A percentile compares a stretch with the other conserved stretches of the same genome.
Conservation (phyloP, 2,113 vertebrate genomes). For the Amphiprion ocellaris region DNA sequence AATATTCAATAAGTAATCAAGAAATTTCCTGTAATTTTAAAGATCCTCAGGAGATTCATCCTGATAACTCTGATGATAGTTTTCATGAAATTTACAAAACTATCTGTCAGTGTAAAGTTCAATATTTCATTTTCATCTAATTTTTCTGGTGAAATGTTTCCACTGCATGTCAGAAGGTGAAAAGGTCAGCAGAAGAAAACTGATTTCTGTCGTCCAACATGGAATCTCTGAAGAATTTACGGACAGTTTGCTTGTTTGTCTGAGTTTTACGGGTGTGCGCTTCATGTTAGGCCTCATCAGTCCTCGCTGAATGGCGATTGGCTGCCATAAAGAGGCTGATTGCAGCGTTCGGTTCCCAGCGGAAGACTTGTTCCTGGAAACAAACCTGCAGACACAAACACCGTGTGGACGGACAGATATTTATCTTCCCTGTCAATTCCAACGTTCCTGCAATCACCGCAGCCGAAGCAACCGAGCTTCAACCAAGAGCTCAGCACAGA, state of each 20-base stretch:
- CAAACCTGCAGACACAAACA: slow-evolving; percentile 50
- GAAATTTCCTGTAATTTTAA: too few relatives aligned
- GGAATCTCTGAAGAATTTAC: slow-evolving; percentile 57
- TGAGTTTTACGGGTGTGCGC: slow-evolving; percentile 63
- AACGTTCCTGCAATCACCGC: too few relatives aligned
- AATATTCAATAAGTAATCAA: too few relatives aligned
- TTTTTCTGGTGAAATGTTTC: too few relatives aligned
- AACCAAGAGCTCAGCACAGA: slow-evolving; percentile 17
- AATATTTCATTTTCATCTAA: too few relatives aligned
- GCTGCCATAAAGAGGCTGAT: slow-evolving; percentile 70
- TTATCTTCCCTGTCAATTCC: slow-evolving; percentile 8
- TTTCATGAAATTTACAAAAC: too few relatives aligned
- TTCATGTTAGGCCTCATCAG: slow-evolving; percentile 67
- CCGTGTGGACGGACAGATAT: slow-evolving; percentile 20
- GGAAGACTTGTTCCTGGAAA: slow-evolving; percentile 58
- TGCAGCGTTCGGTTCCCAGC: slow-evolving; percentile 59
- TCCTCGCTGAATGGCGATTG: slow-evolving; percentile 69
- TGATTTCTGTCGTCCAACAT: slow-evolving; percentile 16
- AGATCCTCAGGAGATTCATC: too few relatives aligned
- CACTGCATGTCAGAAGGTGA: slow-evolving; percentile 37
- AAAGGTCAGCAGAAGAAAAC: slow-evolving; percentile 55
- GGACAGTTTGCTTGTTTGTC: slow-evolving; percentile 64
- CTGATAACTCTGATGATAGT: too few relatives aligned
- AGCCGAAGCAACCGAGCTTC: too few relatives aligned
- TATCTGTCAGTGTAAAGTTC: too few relatives aligned